Evolutionary conservation across 2,797 vertebrate species (phyloP).

Genomic region (Lates japonicus): DNA sequence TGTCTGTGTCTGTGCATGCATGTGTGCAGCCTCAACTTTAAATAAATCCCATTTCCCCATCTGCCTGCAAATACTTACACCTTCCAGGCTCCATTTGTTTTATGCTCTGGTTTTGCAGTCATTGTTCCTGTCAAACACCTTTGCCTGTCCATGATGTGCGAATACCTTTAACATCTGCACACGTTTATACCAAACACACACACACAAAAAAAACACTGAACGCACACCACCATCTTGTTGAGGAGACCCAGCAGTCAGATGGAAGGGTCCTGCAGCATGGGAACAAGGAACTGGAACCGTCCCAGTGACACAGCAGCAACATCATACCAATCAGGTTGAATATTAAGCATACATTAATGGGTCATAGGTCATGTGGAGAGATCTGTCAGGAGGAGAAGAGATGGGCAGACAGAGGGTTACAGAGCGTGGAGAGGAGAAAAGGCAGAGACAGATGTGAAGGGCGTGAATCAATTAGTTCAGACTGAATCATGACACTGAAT

Average conservation of each 20-base stretch:
- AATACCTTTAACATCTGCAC: not conserved
- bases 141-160: not conserved
- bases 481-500: constrained; percentile 19
- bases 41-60: constrained; percentile 46
- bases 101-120: constrained; percentile 1
- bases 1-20: not conserved
- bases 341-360: no score
- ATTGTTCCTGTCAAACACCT: not conserved
- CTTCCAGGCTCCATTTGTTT: constrained; percentile 3
- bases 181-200: not conserved
- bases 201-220: not conserved
- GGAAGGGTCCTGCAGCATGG: constrained; percentile 97
- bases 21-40: constrained; percentile 34
- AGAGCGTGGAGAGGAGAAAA: not conserved
- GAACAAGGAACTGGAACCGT: constrained; percentile 96
- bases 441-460: constrained; percentile 32
- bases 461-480: constrained; percentile 26
- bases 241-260: constrained; percentile 96
- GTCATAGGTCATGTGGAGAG: constrained; percentile 98
- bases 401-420: constrained; percentile 28
- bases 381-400: constrained; percentile 85
- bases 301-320: constrained; percentile 96
- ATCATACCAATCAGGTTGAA: constrained; percentile 97
- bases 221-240: constrained; percentile 96
- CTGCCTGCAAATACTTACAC: constrained; percentile 27